Evolutionary conservation across 2,113 vertebrate species (phyloP), one percentile per base, ranked within the genome.

Genomic region (Lasiurus cinereus): DNA sequence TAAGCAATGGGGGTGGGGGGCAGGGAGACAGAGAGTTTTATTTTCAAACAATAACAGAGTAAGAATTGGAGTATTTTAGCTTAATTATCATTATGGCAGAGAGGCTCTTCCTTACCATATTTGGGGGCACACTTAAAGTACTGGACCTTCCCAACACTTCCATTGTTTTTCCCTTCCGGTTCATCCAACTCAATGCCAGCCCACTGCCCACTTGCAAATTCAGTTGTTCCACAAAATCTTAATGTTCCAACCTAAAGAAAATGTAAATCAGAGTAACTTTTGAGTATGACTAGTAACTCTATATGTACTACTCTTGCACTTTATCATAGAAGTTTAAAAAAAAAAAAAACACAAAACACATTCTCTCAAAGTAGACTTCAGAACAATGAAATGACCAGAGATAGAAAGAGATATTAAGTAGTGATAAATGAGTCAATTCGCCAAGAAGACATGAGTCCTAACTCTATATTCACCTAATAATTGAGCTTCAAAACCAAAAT

Each of bases 131-230:
- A 99, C 91, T 98, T 99, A 96, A 99, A 99, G 97, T 99, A 99
- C 97, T 99, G 99, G 59, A 99, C 98, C 83, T 98, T 99, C 3
- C 99, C 99, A 62, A 99, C 99, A 0, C 99, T 99, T 86, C 99
- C 99, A 3, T 99, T 98, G 87, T 99, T 99, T 98, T 99, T 99
- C 27, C 99, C 99, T 95, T 99, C 99, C 3, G 99, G 98, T 94
- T 99, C 99, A 96, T 99, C 99, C 83, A 99, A 98, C 94, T 99
- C 99, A 96, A 99, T 96, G 59, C 99, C 99, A 48, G 99, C 99
- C 99, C 99, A 99, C 69, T 99, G 99, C 16, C 99, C 99, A 48
- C 98, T 98, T 14, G 99, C 99, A 98, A 99, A 99, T 94, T 99
- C 99, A 0, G 99, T 99, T 96, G 98, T 98, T 91, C 99, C 99